Base-by-base conservation (phyloP, 2,113 vertebrate genomes). In the Carassius gibelio region DNA sequence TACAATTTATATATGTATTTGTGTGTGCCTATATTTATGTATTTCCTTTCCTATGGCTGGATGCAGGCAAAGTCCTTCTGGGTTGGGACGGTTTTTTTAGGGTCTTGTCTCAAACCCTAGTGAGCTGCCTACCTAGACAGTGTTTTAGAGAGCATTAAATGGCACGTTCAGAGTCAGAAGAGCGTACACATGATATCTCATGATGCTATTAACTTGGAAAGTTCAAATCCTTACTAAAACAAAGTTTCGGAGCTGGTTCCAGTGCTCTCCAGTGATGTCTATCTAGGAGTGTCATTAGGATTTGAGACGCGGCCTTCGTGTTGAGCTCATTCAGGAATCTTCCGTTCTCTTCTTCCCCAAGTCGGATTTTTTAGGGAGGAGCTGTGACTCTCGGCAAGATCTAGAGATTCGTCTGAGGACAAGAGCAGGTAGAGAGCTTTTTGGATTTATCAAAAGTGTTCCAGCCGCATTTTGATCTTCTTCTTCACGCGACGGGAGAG, bases 331-430 rank as follows among this genome's bases (percentile, higher is more conserved):
- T 34, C 62, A 8, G 23, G 61, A 81, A 34, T 34, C 34, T 34
- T n/a, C 59, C 10, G 21, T 48, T 17, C 66, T 72, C 66, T 17
- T 82, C 81, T 42, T 69, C 26, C 3, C 69, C 14, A 13, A 59
- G 15, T 34, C 80, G 14, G 66, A 9, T 72, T 72, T 72, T 82
- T 17, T 19, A 72, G 81, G 66, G 66, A 82, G 81, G 81, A 57
- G 81, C 81, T 72, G 81, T 21, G 57, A 42, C 66, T 72, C 48
- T 82, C 19, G 62, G 36, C 30, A 42, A 66, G n/a, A 68, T 21
- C 9, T 19, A 14, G 23, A n/a, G 5, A 14, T 50, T 38, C 59
- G 30, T 13, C 26, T 45, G 11, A 59, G 30, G 81, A 82, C 30
- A 26, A 59, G 66, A 42, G 10, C 50, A 82, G 81, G 64, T 82